Evolutionary conservation across 2,113 vertebrate genomes (phyloP).

Genomic region (Gymnogyps californianus): DNA sequence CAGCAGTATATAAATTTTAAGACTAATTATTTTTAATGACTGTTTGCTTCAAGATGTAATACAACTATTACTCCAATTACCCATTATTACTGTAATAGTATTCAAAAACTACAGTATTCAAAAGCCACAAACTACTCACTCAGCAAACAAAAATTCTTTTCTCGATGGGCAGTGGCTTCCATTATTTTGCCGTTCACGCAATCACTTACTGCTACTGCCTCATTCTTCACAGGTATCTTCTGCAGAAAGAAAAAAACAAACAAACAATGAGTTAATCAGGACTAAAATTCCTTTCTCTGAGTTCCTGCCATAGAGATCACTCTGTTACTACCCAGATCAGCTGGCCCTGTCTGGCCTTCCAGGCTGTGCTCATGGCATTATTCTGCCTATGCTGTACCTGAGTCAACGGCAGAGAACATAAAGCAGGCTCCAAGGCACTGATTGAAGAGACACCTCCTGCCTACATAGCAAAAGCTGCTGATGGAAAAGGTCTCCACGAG

Average conservation of each 20-base stretch:
- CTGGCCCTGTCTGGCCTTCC: neutral
- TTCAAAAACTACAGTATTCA: neutral
- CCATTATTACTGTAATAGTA: neutral
- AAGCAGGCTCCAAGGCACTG: neutral
- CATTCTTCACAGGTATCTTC: neutral
- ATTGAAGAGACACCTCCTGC: neutral
- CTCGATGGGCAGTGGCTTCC: neutral
- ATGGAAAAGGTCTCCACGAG: neutral
- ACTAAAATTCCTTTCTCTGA: neutral
- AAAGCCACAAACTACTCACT: neutral
- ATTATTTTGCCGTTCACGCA: neutral
- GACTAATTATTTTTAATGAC: conserved; percentile 42
- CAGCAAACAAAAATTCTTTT: neutral
- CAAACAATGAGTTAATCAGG: neutral
- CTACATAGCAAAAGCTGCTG: neutral
- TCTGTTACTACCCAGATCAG: neutral
- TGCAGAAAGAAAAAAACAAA: neutral
- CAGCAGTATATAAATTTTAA: neutral
- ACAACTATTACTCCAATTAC: neutral
- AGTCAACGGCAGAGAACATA: neutral
- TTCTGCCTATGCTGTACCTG: neutral
- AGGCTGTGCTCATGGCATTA: neutral
- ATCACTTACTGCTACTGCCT: neutral
- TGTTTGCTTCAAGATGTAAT: conserved; percentile 5
- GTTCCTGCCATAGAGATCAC: neutral